Base-by-base conservation (phyloP, 2,888 invertebrate species). In the Dasypogon diadema region DNA sequence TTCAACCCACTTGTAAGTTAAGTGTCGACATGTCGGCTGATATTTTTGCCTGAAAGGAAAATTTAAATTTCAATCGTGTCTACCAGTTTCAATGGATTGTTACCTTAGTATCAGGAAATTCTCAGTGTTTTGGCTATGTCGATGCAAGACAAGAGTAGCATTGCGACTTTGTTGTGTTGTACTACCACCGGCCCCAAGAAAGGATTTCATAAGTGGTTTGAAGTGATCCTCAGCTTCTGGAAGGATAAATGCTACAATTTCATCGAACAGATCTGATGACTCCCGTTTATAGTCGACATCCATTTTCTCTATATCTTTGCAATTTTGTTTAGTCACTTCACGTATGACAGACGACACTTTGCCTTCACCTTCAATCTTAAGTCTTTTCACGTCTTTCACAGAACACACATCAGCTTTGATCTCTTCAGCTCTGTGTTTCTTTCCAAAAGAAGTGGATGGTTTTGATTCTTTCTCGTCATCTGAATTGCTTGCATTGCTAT, bases 1-100 rank as follows among this genome's bases (percentile, higher is more conserved):
- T n/a, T 80, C 70, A 48, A 86, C 74, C 85, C 85, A 85, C 51
- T 81, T 79, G 0, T 81, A 76, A 51, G 75, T 80, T 18, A 85
- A 78, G 79, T 85, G 85, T 6, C 82, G 82, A 75, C 85, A 82
- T 24, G 79, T 79, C 10, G 77, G 80, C 21, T 80, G 80, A 79
- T 82, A 85, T 26, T 78, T 80, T 34, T 78, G 10, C 75, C 85
- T 85, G 63, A 12, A 81, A 78, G 74, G 2, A 70, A 70, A 54
- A 75, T 16, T 58, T 54, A 65, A 75, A 73, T 68, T 37, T 58
- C 54, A 54, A 56, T 48, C 51, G 54, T 16, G 18, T 16, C n/a
- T 56, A 16, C 58, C 3, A 1, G 48, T 14, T 34, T 51, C 26
- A 24, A 51, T 42, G 75, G 6, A 73, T 54, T 18, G 76, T 78